These are phyloP conservation scores for Amniataba percoides DNA, from an alignment of 2,797 vertebrate genomes.

Conservation along the genomic window DNA sequence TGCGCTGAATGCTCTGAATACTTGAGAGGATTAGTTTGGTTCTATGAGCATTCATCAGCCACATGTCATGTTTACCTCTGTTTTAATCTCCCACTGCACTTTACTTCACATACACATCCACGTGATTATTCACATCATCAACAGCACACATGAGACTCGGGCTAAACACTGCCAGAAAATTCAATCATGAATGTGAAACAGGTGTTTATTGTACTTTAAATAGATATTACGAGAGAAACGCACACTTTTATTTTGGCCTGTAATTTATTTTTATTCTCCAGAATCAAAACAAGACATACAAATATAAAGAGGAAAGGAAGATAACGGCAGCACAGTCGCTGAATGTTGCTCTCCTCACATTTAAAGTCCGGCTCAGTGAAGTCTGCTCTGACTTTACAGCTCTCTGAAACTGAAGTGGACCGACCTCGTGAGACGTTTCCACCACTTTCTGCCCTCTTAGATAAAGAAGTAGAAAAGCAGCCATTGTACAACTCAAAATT, in stretches of 20 bases:
- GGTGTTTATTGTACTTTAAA: neutral
- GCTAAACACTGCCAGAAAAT: neutral
- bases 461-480: neutral
- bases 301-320: conserved; percentile 11
- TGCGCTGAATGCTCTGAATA: conserved; percentile 40
- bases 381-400: neutral
- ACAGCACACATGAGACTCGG: neutral
- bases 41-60: conserved; percentile 49
- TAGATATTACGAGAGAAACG: neutral
- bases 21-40: conserved; percentile 56
- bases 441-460: neutral
- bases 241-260: neutral
- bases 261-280: conserved; percentile 35
- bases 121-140: neutral
- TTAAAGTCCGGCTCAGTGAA: neutral
- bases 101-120: conserved; percentile 22
- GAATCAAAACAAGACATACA: conserved; percentile 35
- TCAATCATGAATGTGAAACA: neutral
- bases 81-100: conserved; percentile 32
- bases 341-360: conserved; percentile 7
- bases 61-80: conserved; percentile 45
- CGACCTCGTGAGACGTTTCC: neutral
- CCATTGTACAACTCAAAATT: neutral
- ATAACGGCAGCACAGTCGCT: neutral
- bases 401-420: neutral